Evolutionary conservation across 1,140 invertebrate species (phyloP), one percentile per base, ranked within the genome.

Genomic region (Orius insidiosus): DNA sequence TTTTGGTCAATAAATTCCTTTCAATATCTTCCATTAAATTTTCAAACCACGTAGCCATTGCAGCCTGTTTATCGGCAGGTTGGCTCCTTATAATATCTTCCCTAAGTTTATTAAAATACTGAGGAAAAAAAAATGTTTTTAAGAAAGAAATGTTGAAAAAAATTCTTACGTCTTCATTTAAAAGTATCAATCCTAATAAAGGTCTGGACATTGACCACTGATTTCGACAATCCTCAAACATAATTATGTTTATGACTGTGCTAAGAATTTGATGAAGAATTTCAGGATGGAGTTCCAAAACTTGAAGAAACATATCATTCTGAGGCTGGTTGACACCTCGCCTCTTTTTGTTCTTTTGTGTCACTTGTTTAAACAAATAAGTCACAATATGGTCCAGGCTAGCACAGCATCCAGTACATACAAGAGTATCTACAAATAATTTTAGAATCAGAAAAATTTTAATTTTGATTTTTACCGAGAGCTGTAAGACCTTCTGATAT

Each of bases 121-220:
- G 59, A 67, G 69, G 50, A 33, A 52, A 34, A 48, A 49, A 35
- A 15, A 39, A 9, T n/a, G n/a, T n/a, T n/a, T 4, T 39, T 9
- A 37, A 40, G 7, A 39, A 18, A 13, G 30, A 46, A 43, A 11
- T 33, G 5, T 36, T 41, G n/a, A 35, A 51, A 32, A 41, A 3
- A 18, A 41, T 14, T 44, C 51, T 59, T 64, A 81, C 78, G 62
- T 96, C 89, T 69, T 95, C 90, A 67, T 97, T 96, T 16, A 98
- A 73, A 37, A 98, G 70, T 59, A 98, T 95, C 39, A 98, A 76
- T 19, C 92, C 93, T 35, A 98, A 70, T 10, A 98, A 71, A 7
- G 94, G 94, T 31, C 93, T 73, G 1, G 93, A 97, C 89, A 98
- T 95, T 31, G 89, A 94, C 93, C 92, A 98, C 63, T 98, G 93